These are phyloP conservation scores for Hirundo rustica DNA, from an alignment of 2,797 vertebrate genomes.

Conservation along the genomic window DNA sequence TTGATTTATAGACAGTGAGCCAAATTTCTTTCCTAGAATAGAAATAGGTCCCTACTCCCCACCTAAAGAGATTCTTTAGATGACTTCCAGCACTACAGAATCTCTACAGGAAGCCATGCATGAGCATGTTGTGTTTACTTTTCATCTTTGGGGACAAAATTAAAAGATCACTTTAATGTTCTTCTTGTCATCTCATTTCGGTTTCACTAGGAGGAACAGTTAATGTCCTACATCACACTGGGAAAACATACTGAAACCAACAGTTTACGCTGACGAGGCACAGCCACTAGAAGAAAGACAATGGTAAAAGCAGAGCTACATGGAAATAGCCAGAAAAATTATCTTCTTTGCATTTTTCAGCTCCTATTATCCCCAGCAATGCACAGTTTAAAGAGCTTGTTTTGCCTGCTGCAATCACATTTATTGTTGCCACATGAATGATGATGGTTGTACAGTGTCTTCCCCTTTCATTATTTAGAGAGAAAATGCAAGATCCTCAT, in stretches of 20 bases:
- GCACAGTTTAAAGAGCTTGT: background rate
- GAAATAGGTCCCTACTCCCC: background rate
- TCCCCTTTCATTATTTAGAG: background rate
- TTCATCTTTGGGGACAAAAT: slow-evolving; percentile 3
- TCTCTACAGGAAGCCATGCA: background rate
- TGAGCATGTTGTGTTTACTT: background rate
- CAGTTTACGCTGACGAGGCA: background rate
- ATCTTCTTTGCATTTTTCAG: background rate
- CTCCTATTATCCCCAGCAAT: background rate
- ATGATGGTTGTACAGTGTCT: background rate
- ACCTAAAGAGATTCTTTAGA: background rate
- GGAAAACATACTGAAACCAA: background rate
- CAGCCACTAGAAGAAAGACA: background rate
- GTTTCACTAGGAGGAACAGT: background rate
- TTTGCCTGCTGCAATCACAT: background rate
- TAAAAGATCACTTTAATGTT: background rate
- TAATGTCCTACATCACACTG: background rate
- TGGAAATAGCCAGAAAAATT: background rate
- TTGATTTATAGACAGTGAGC: background rate
- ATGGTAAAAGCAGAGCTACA: background rate
- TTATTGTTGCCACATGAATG: background rate
- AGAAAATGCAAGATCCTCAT: background rate
- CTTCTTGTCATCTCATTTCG: background rate
- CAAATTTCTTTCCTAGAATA: background rate
- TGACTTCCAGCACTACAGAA: background rate